Conservation (phyloP, 2,888 invertebrate species). For the Rambutsinella grinnellia region DNA sequence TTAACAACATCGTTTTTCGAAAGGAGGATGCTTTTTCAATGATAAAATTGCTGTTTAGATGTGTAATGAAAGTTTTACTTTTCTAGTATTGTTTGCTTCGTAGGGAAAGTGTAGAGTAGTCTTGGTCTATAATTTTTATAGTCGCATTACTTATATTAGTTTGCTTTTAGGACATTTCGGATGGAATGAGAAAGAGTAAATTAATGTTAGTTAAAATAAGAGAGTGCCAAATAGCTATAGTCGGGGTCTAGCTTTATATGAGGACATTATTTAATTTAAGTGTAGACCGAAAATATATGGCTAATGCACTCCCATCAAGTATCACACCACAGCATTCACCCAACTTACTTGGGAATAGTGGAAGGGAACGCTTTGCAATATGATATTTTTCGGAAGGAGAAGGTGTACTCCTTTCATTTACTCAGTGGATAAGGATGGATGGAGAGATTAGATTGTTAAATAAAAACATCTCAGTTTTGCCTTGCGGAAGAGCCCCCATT, state of each 20-base stretch:
- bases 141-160: neutral
- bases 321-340: neutral
- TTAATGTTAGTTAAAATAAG: neutral
- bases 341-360: no score
- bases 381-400: no score
- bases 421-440: neutral
- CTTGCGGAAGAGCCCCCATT: neutral
- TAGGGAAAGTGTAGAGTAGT: constrained; percentile 1
- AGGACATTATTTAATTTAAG: neutral
- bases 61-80: constrained; percentile 30
- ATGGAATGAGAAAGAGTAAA: neutral
- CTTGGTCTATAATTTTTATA: neutral
- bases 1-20: neutral
- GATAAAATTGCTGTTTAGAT: constrained; percentile 33
- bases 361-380: no score
- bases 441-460: neutral
- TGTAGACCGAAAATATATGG: neutral
- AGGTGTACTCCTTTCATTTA: no score
- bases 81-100: neutral
- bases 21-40: constrained; percentile 23
- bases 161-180: no score
- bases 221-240: neutral
- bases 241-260: neutral
- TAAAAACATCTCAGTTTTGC: neutral
- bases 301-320: neutral